Evolutionary conservation across 1,140 invertebrate genomes (phyloP).

Genomic region (Drosophila mayri): DNA sequence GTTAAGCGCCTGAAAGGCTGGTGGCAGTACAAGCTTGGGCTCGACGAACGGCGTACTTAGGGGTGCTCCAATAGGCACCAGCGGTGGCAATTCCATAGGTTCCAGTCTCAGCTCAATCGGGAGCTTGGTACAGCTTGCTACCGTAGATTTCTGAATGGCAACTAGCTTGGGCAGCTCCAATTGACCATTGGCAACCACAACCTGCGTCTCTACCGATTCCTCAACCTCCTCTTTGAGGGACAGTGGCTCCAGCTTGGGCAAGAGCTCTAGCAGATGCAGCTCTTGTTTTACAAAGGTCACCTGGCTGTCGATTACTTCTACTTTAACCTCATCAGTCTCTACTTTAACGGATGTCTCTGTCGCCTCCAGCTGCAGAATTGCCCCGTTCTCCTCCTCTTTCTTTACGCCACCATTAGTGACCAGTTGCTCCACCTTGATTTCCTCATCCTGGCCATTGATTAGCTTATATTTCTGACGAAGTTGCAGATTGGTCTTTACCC

Average conservation of each 20-base stretch:
- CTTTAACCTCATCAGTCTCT: slow-evolving; percentile 66
- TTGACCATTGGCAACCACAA: slow-evolving; percentile 31
- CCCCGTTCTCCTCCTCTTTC: slow-evolving; percentile 3
- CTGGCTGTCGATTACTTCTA: slow-evolving; percentile 30
- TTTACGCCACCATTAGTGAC: slow-evolving; percentile 14
- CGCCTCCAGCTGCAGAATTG: slow-evolving; percentile 14
- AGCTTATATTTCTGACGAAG: slow-evolving; percentile 63
- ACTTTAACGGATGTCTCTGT: slow-evolving; percentile 53
- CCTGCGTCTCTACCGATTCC: slow-evolving; percentile 4
- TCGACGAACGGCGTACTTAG: slow-evolving; percentile 69
- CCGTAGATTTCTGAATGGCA: slow-evolving; percentile 59
- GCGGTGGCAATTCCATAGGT: slow-evolving; percentile 60
- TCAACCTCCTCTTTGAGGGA: slow-evolving; percentile 47
- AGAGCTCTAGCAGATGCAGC: slow-evolving; percentile 36
- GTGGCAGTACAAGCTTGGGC: slow-evolving; percentile 41
- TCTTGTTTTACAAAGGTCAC: slow-evolving; percentile 50
- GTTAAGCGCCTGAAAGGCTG: slow-evolving; percentile 52
- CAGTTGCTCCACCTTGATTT: slow-evolving; percentile 21
- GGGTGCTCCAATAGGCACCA: slow-evolving; percentile 71
- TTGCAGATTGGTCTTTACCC: slow-evolving; percentile 76
- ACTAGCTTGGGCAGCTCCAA: slow-evolving; percentile 68
- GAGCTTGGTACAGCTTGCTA: slow-evolving; percentile 9
- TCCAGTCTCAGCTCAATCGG: slow-evolving; percentile 58
- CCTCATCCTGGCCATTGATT: slow-evolving; percentile 33
- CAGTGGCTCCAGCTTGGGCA: slow-evolving; percentile 59